These are phyloP conservation scores for Emys orbicularis DNA, from an alignment of 2,797 vertebrate genomes.

Conservation along the genomic window DNA sequence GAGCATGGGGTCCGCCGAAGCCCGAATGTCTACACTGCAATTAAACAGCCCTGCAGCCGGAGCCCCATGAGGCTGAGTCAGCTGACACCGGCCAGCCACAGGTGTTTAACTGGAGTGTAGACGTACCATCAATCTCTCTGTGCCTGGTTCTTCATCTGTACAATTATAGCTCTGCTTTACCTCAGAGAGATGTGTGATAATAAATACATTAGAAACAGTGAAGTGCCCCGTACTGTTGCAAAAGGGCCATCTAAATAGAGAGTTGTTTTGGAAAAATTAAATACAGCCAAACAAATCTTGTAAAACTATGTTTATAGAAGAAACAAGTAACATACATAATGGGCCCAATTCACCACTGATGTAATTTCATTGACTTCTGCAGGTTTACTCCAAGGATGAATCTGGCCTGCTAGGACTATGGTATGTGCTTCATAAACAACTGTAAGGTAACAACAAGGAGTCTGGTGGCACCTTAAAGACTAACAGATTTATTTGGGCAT, in stretches of 20 bases:
- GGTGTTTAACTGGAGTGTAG: too few species aligned
- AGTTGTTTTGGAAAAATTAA: background rate
- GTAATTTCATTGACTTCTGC: background rate
- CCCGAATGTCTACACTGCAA: too few species aligned
- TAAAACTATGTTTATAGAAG: too few species aligned
- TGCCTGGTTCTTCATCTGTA: background rate
- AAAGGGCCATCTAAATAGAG: background rate
- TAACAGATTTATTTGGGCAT: too few species aligned
- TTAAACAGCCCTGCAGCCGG: too few species aligned
- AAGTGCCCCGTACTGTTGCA: background rate
- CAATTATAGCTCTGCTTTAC: background rate
- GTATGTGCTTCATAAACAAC: background rate
- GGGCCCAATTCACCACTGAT: too few species aligned
- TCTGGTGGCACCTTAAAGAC: too few species aligned
- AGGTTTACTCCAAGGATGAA: background rate
- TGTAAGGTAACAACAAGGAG: background rate
- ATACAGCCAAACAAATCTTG: too few species aligned
- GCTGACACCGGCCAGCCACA: too few species aligned
- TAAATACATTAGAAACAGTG: background rate
- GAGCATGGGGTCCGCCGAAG: background rate
- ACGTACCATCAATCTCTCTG: background rate
- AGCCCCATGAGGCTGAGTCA: too few species aligned
- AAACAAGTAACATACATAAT: too few species aligned
- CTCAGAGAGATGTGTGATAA: background rate
- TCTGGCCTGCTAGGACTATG: background rate